Conservation (phyloP, 2,888 invertebrate species). For the Micoletzkya japonica region DNA sequence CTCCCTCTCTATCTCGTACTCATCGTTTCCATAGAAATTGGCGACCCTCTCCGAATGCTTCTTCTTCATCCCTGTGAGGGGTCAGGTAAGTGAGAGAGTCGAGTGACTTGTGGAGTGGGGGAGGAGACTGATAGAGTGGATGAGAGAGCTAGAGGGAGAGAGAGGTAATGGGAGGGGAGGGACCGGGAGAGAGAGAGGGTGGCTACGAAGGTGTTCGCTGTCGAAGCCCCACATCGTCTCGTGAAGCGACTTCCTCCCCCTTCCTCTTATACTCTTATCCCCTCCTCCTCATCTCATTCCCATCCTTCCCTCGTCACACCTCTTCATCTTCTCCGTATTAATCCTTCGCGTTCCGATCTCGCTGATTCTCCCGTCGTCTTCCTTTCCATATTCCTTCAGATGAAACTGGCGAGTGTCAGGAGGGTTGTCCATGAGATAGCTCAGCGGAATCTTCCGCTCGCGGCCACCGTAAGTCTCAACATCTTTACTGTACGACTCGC, state of each 20-base stretch:
- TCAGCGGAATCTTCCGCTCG: conserved; percentile 3
- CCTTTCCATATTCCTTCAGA: background rate
- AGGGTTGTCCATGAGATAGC: conserved; percentile 15
- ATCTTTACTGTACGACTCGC: no score
- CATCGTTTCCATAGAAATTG: no score
- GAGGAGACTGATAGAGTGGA: background rate
- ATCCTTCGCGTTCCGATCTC: background rate
- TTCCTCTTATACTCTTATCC: background rate
- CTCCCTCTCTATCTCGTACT: no score
- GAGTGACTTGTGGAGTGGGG: background rate
- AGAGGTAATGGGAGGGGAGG: background rate
- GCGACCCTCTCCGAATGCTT: no score
- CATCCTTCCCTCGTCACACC: background rate
- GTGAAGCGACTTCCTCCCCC: no score
- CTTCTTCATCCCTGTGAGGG: background rate
- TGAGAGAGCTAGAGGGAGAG: background rate
- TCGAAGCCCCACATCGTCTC: no score
- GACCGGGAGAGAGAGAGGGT: no score
- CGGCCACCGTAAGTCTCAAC: conserved; percentile 11
- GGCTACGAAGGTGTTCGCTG: background rate
- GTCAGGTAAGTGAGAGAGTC: background rate
- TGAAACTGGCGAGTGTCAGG: conserved; percentile 16
- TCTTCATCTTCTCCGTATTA: background rate
- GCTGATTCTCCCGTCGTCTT: background rate
- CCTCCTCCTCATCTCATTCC: background rate